Conservation (phyloP, 2,113 vertebrate species). For the Anseranas semipalmata region DNA sequence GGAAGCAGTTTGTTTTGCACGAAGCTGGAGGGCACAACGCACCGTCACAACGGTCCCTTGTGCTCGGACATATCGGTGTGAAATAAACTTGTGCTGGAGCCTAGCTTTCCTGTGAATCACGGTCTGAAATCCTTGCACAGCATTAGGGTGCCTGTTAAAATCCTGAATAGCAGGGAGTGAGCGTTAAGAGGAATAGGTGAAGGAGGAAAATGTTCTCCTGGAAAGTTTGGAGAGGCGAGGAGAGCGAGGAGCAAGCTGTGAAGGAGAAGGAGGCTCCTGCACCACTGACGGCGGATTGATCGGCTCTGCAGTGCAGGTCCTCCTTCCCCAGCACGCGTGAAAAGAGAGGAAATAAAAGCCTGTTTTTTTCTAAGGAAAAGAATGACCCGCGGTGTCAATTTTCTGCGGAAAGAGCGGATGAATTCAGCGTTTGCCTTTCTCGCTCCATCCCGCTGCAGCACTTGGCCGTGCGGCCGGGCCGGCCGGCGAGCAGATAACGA, state of each 20-base stretch:
- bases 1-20: background rate
- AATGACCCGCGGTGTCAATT: conserved; percentile 29
- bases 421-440: conserved; percentile 46
- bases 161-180: background rate
- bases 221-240: background rate
- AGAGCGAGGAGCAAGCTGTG: background rate
- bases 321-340: background rate
- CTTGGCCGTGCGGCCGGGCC: background rate
- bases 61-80: background rate
- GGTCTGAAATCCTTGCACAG: background rate
- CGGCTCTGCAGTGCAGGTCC: background rate
- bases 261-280: background rate
- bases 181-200: background rate
- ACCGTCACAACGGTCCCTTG: rapidly evolving
- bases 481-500: conserved; percentile 36
- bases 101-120: background rate
- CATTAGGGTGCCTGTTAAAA: background rate
- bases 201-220: background rate
- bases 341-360: conserved; percentile 41
- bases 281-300: background rate
- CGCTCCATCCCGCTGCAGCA: background rate
- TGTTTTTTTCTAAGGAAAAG: conserved; percentile 30
- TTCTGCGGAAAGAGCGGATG: background rate
- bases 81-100: background rate
- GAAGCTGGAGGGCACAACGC: background rate